phyloP scores from a whole-genome alignment of 2,113 vertebrate genomes.

The Podilymbus podiceps region DNA sequence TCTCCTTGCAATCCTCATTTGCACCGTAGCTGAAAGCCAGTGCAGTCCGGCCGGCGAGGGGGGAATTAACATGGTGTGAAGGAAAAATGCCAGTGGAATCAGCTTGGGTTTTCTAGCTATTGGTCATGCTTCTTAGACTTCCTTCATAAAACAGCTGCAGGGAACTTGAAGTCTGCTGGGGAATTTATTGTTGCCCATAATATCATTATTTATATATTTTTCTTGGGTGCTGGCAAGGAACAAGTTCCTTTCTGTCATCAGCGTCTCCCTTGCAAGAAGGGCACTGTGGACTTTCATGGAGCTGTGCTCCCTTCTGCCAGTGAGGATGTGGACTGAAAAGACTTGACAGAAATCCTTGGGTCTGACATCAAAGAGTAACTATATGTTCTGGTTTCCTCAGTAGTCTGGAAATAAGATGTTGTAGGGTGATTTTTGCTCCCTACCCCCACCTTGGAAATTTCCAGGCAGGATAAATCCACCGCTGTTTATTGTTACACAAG shows the following conservation, averaged over 20 bases:
- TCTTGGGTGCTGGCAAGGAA: not conserved
- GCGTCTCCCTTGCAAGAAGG: not conserved
- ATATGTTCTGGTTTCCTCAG: not conserved
- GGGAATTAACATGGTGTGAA: not conserved
- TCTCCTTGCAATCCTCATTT: not conserved
- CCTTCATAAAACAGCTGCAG: constrained; percentile 30
- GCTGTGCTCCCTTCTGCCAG: not conserved
- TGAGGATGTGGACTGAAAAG: not conserved
- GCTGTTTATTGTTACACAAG: not conserved
- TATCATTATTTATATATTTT: not conserved
- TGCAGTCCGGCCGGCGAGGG: not conserved
- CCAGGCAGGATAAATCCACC: not conserved
- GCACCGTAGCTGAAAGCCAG: not conserved
- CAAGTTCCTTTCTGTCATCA: not conserved
- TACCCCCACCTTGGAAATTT: not conserved
- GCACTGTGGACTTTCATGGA: rapidly evolving
- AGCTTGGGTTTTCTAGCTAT: not conserved
- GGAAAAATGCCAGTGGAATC: not conserved
- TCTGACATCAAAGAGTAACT: not conserved
- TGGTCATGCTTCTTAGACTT: not conserved
- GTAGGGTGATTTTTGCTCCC: not conserved
- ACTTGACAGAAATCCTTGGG: not conserved
- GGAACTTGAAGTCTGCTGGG: not conserved
- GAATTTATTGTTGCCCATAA: not conserved
- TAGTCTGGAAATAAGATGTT: not conserved